phyloP scores from a whole-genome alignment of 2,113 vertebrate genomes.

The Dolichallabes microphthalmus region DNA sequence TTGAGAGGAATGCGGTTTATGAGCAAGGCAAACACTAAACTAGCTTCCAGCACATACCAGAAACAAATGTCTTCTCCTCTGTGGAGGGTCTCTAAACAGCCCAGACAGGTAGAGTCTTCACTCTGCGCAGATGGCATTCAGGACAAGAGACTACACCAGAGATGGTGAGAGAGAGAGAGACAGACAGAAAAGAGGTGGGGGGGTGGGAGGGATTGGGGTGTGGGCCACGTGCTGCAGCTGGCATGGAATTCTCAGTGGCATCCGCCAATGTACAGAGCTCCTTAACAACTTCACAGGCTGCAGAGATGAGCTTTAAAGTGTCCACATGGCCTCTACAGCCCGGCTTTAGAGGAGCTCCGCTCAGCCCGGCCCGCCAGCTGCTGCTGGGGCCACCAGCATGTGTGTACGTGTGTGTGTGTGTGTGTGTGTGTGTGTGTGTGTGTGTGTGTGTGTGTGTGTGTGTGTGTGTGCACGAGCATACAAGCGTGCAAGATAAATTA shows the following conservation, averaged over 20 bases:
- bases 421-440: slow-evolving; percentile 36
- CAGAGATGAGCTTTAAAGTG: slow-evolving; percentile 81
- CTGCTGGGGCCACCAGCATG: slow-evolving; percentile 55
- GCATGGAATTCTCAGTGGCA: slow-evolving; percentile 77
- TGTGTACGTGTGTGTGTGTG: slow-evolving; percentile 41
- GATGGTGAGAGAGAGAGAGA: slow-evolving; percentile 35
- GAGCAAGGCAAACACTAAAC: background rate
- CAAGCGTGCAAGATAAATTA: slow-evolving; percentile 33
- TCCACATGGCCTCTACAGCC: slow-evolving; percentile 77
- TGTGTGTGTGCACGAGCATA: background rate
- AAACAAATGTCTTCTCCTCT: background rate
- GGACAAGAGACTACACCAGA: slow-evolving; percentile 43
- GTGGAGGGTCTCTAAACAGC: slow-evolving; percentile 28
- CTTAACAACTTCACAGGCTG: slow-evolving; percentile 81
- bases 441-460: slow-evolving; percentile 28
- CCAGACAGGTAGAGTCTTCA: slow-evolving; percentile 40
- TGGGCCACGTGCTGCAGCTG: slow-evolving; percentile 71
- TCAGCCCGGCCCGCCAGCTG: slow-evolving; percentile 59
- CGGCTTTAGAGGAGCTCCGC: slow-evolving; percentile 72
- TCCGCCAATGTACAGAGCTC: slow-evolving; percentile 78
- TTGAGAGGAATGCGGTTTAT: background rate
- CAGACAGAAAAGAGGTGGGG: slow-evolving; percentile 62
- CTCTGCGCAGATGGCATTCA: slow-evolving; percentile 50
- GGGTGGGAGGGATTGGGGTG: slow-evolving; percentile 23
- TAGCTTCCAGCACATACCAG: background rate